These are phyloP conservation scores for Lasioglossum pauxillum DNA, from an alignment of 2,888 invertebrate genomes.

Conservation along the genomic window DNA sequence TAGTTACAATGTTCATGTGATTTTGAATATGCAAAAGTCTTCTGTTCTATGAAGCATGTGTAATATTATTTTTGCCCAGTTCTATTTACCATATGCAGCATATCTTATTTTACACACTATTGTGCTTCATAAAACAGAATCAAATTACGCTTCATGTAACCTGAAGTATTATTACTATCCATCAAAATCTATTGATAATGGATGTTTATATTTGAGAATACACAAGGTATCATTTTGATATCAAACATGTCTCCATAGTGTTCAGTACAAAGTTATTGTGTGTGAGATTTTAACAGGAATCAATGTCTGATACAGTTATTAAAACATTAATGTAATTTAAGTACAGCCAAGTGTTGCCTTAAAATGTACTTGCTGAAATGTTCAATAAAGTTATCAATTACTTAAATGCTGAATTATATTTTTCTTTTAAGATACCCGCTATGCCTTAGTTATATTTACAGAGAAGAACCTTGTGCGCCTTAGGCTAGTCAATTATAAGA, in stretches of 20 bases:
- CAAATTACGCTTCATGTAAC: not conserved
- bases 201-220: not conserved
- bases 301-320: not conserved
- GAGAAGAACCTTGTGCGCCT: not conserved
- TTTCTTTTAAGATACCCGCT: constrained; percentile 58
- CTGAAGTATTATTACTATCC: not conserved
- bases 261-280: not conserved
- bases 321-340: constrained; percentile 39
- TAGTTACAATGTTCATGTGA: not conserved
- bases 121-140: constrained; percentile 25
- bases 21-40: not conserved
- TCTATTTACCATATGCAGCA: not conserved
- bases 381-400: constrained; percentile 66
- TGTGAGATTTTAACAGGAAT: constrained; percentile 7
- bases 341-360: constrained; percentile 19
- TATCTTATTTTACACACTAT: not conserved
- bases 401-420: constrained; percentile 55
- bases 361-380: constrained; percentile 59
- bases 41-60: constrained; percentile 4
- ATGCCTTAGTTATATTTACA: constrained; percentile 50
- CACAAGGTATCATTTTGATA: constrained; percentile 9
- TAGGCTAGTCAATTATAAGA: constrained; percentile 18
- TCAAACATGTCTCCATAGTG: constrained; percentile 13
- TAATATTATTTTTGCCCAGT: not conserved
- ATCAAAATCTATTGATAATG: not conserved